Percentiles rank a stretch among this genome's conserved stretches.
These are phyloP conservation scores for Pyrocoelia pectoralis DNA, from an alignment of 2,888 invertebrate genomes.

Conservation along the genomic window DNA sequence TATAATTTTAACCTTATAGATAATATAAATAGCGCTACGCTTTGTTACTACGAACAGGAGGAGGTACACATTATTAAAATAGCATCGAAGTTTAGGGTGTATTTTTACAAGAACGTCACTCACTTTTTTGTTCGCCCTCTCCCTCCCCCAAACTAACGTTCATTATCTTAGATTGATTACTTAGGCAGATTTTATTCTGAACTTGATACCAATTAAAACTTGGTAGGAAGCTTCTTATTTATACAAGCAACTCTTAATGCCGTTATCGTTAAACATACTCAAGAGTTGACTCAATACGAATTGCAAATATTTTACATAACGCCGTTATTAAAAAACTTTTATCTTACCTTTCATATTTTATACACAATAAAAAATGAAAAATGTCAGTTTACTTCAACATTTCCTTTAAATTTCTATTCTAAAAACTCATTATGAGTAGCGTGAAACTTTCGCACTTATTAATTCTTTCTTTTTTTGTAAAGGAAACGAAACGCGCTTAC, in stretches of 20 bases:
- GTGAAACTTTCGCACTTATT: conserved; percentile 11
- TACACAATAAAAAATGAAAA: conserved; percentile 15
- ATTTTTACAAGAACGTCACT: conserved; percentile 27
- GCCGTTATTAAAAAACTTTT: conserved; percentile 36
- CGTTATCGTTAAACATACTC: conserved; percentile 28
- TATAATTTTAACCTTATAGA: conserved; percentile 31
- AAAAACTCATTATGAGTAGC: conserved; percentile 9
- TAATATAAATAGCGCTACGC: conserved; percentile 24
- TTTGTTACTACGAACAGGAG: conserved; percentile 24
- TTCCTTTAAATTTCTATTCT: conserved; percentile 7
- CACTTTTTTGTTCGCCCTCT: conserved; percentile 29
- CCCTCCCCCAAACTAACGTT: conserved; percentile 21
- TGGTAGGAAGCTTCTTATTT: conserved; percentile 31
- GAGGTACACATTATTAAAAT: conserved; percentile 28
- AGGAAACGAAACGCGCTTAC: background rate
- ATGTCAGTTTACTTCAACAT: conserved; percentile 14
- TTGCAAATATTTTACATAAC: conserved; percentile 35
- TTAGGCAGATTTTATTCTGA: conserved; percentile 34
- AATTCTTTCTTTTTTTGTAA: background rate
- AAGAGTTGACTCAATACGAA: conserved; percentile 31
- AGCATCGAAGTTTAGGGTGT: conserved; percentile 29
- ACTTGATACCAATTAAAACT: conserved; percentile 39
- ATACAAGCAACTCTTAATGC: conserved; percentile 21
- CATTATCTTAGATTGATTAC: conserved; percentile 38
- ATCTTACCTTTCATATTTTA: conserved; percentile 26